Conservation (phyloP, 2,888 invertebrate species). For the Cinara cedri region DNA sequence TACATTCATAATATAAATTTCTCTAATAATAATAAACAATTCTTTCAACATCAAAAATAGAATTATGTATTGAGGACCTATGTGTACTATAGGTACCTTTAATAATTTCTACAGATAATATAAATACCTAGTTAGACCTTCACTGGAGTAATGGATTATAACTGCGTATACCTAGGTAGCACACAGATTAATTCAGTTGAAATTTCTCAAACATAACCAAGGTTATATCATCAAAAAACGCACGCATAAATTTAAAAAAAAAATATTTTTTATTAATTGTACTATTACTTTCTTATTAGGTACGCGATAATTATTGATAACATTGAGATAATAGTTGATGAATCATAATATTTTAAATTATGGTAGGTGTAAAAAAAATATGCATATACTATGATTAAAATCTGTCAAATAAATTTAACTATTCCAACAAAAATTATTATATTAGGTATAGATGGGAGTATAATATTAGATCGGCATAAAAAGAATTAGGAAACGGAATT, state of each 20-base stretch:
- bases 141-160: slow-evolving; percentile 22
- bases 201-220: slow-evolving; percentile 14
- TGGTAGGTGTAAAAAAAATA: not conserved
- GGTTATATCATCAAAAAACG: slow-evolving; percentile 14
- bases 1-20: no score
- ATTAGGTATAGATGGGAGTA: no score
- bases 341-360: not conserved
- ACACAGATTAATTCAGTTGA: slow-evolving; percentile 28
- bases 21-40: not conserved
- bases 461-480: no score
- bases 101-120: slow-evolving; percentile 4
- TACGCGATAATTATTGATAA: not conserved
- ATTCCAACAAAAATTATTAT: no score
- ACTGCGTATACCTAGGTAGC: not conserved
- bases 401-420: not conserved
- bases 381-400: not conserved
- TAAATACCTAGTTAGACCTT: slow-evolving; percentile 8
- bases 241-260: not conserved
- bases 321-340: slow-evolving; percentile 1
- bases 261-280: not conserved
- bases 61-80: not conserved
- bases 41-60: not conserved
- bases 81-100: not conserved
- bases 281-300: not conserved
- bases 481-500: no score